Evolutionary conservation across 2,113 vertebrate species (phyloP).

Genomic region (Herpetotheres cachinnans): DNA sequence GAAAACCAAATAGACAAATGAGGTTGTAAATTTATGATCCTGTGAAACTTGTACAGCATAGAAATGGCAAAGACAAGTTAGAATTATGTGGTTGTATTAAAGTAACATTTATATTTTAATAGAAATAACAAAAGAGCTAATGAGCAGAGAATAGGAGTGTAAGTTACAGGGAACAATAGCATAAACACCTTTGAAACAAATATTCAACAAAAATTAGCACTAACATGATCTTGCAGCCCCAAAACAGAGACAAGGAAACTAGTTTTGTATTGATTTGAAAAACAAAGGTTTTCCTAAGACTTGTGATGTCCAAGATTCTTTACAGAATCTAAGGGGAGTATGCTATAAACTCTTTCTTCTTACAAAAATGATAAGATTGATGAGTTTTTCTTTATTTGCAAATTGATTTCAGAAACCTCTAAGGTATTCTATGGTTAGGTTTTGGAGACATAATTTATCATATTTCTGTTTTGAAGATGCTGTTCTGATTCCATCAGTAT

Average conservation of each 20-base stretch:
- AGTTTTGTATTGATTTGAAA: neutral
- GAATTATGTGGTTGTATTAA: neutral
- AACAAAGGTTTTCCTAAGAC: neutral
- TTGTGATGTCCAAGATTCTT: neutral
- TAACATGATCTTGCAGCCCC: neutral
- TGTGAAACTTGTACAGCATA: neutral
- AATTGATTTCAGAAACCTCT: slow-evolving; percentile 20
- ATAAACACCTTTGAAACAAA: neutral
- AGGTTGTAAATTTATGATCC: neutral
- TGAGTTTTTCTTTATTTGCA: neutral
- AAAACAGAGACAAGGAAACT: neutral
- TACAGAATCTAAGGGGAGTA: neutral
- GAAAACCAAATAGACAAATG: neutral
- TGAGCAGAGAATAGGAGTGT: neutral
- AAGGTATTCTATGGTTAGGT: neutral
- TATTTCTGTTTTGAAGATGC: slow-evolving; percentile 10
- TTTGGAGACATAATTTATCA: neutral
- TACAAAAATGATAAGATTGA: neutral
- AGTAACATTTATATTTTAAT: neutral
- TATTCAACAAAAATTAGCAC: neutral
- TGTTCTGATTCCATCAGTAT: neutral
- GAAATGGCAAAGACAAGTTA: neutral
- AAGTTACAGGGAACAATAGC: neutral
- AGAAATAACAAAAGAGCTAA: neutral
- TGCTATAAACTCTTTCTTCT: neutral